A percentile compares a stretch with the other conserved stretches of the same genome.
These are phyloP conservation scores for Delia radicum DNA, from an alignment of 1,140 invertebrate genomes.

Conservation along the genomic window DNA sequence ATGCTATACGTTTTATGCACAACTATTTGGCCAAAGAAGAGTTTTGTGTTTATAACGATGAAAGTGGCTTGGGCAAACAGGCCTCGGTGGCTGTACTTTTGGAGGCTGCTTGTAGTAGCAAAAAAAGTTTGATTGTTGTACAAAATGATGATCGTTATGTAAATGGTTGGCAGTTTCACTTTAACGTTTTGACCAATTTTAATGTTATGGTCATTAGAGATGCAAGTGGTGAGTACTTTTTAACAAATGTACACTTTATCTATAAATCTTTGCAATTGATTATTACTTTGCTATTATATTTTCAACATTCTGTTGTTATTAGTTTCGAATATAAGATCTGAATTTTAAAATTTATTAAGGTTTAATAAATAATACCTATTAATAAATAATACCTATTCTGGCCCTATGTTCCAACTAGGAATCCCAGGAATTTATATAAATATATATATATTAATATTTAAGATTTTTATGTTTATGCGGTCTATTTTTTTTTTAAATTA, in stretches of 20 bases:
- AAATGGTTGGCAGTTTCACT: constrained; percentile 46
- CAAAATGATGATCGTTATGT: constrained; percentile 48
- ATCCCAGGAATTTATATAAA: no score
- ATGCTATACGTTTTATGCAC: constrained; percentile 43
- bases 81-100: constrained; percentile 38
- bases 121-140: constrained; percentile 43
- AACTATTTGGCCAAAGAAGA: constrained; percentile 41
- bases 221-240: constrained; percentile 20
- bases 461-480: no score
- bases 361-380: no score
- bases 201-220: constrained; percentile 39
- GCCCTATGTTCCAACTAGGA: no score
- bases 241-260: neutral
- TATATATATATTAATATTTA: no score
- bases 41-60: constrained; percentile 48
- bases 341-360: no score
- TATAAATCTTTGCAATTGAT: neutral
- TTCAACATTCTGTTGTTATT: no score
- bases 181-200: constrained; percentile 41
- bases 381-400: no score
- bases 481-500: no score
- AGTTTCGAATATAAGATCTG: no score
- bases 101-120: constrained; percentile 34
- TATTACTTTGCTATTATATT: no score
- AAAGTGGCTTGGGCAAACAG: constrained; percentile 46